phyloP scores from a whole-genome alignment of 2,113 vertebrate genomes.

The Macquaria ambigua region DNA sequence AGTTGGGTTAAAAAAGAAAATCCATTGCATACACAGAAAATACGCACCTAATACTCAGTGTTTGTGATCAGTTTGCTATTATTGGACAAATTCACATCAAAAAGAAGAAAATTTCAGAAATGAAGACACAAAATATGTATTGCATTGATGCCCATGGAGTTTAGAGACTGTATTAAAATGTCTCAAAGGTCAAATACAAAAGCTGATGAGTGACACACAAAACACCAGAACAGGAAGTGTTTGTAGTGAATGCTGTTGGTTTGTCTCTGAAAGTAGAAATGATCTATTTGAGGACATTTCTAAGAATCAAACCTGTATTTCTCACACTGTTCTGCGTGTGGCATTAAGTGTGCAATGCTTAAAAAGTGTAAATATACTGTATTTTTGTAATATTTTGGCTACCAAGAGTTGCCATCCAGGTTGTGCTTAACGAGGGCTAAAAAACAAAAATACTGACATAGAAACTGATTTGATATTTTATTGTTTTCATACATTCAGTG shows the following conservation, averaged over 20 bases:
- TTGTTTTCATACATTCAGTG: neutral
- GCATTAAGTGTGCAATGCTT: conserved; percentile 51
- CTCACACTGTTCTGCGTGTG: conserved; percentile 4
- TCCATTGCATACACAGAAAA: too few species aligned
- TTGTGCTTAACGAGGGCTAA: conserved; percentile 15
- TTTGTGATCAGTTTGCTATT: neutral
- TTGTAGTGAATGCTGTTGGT: neutral
- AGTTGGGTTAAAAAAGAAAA: too few species aligned
- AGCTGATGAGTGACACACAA: neutral
- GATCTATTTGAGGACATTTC: neutral
- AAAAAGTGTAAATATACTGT: conserved; percentile 60
- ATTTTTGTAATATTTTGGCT: conserved; percentile 62
- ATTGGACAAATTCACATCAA: neutral
- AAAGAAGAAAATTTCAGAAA: neutral
- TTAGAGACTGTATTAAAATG: neutral
- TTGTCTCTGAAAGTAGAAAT: neutral
- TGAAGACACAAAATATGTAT: too few species aligned
- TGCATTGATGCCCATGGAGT: neutral
- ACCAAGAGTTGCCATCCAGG: neutral
- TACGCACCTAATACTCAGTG: too few species aligned
- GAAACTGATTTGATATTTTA: neutral
- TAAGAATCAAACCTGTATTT: conserved; percentile 16
- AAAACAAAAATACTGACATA: neutral
- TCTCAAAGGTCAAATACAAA: neutral
- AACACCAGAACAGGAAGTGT: neutral